Evolutionary conservation across 2,113 vertebrate genomes (phyloP), one percentile per base, ranked within the genome.

Genomic region (Eira barbara): DNA sequence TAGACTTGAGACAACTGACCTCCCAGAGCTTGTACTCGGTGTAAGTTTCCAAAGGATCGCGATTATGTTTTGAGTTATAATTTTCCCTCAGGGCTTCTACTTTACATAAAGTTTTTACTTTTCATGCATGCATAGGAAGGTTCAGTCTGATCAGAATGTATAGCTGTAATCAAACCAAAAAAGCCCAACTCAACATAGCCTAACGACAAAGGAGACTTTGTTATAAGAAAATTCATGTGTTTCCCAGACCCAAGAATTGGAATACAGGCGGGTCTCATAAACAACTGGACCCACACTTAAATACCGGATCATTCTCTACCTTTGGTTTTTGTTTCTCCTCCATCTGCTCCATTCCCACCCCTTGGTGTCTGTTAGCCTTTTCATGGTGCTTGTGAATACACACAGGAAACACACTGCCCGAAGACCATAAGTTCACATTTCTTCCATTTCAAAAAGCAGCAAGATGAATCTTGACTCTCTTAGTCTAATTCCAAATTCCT

Each of bases 151-250:
- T 95, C 76, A 92, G 79, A 92, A 92, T 90, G 93, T 73, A 42
- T 57, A 61, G 27, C 55, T 87, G 31, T 87, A 92, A 78, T 94
- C 84, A 92, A 94, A 83, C 55, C 14, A 34, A 67, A 76, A 94
- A 89, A 95, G 14, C 34, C 52, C 69, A 91, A 76, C 52, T 94
- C 76, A 97, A 80, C 92, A 88, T 27, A 73, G 9, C 52, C n/a
- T 49, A 49, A 95, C 11, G 69, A 86, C 67, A 93, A 87, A 69
- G 14, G 34, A 73, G 27, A 42, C 6, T 49, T 57, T 39, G 27
- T 85, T 80, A 34, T 55, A 49, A 81, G 89, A 92, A 90, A 82
- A 82, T 57, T 21, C 29, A 25, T 25, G 14, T 39, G 2, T 67
- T 93, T 69, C 49, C 27, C 31, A 83, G 59, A 47, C 23, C 31